Base-by-base conservation (phyloP, 2,797 vertebrate species). In the Notoglanidium macrostoma region DNA sequence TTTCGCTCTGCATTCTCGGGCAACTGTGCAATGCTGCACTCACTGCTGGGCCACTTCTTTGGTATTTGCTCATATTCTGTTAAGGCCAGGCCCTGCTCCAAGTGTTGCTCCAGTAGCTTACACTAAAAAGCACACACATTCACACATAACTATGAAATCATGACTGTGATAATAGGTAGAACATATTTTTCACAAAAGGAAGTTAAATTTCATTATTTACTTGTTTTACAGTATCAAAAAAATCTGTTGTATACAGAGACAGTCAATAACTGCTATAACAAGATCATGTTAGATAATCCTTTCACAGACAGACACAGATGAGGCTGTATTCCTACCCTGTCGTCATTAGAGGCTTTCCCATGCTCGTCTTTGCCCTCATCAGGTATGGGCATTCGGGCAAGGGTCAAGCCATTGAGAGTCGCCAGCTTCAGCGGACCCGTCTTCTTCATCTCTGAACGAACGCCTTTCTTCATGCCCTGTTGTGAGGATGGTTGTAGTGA, bases 1-100 rank as follows among this genome's bases (percentile, higher is more conserved):
- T 99, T 99, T 85, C 98, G 95, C 85, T 99, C 98, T 0, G 94
- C 94, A 8, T 97, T 99, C 88, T 99, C 98, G 0, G 96, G 97
- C 89, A 97, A 95, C 77, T 91, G 94, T 7, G 98, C 98, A 26
- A 95, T 94, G 0, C 93, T 93, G 92, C 96, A 98, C 59, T 97
- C 97, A 0, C 91, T 95, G 10, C 94, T 94, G 0, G 93, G 85
- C 6, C 95, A 94, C 4, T 95, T 97, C 89, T 97, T 98, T 14
- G 94, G 96, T 90, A 98, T 92, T n/a, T 95, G 94, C 89, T 99
- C 98, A 1, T 98, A 99, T 79, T 99, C 98, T 0, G 97, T 98
- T 80, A 98, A 95, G 87, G 99, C 96, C 96, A 96, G 97, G 5
- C 97, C 97, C 84, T 96, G 96, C 87, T 99, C 98, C 93, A 99